Evolutionary conservation across 2,888 invertebrate species (phyloP), one percentile per base, ranked within the genome.

Genomic region (Diarsia brunnea): DNA sequence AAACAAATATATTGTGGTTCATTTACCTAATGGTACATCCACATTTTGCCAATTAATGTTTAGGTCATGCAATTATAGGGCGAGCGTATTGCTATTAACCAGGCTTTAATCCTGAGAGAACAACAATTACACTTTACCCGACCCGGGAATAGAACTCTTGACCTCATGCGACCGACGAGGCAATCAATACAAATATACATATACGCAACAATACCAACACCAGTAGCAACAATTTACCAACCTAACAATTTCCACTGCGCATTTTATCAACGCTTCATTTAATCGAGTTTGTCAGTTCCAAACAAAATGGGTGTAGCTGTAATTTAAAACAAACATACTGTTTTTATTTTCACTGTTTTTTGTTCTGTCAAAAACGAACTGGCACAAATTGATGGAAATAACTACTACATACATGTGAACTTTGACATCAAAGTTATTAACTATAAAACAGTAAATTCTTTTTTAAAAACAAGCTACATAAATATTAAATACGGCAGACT

Each of bases 191-290:
- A 21, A 68, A 82, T 45, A 55, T 45, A 21, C 19, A 27, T 27
- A 47, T 24, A 68, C 81, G 53, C 58, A 58, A n/a, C 21, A 49
- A 65, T 47, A 49, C 60, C 4, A 24, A 53, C 43, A 66, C 51
- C 43, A 27, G 21, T n/a, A 51, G 14, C n/a, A 81, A 73, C 66
- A 79, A 77, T 79, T 82, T 53, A 63, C 68, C 53, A 58, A 83
- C 68, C 58, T 60, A 83, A 55, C 65, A 69, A 66, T 78, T 66
- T 69, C 53, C 58, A 47, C 53, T 60, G 43, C 60, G 55, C 68
- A 69, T 83, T 82, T 79, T 83, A 73, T 67, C 55, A 47, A 69
- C 84, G 81, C 49, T 73, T 84, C 69, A 84, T 72, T 81, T 71
- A 82, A 74, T 81, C 71, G 71, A 82, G 84, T 74, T 81, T 65